Percentiles rank a stretch among this genome's conserved stretches.
These are phyloP conservation scores for Drosophila suboccidentalis DNA, from an alignment of 2,888 invertebrate species.

Conservation along the genomic window DNA sequence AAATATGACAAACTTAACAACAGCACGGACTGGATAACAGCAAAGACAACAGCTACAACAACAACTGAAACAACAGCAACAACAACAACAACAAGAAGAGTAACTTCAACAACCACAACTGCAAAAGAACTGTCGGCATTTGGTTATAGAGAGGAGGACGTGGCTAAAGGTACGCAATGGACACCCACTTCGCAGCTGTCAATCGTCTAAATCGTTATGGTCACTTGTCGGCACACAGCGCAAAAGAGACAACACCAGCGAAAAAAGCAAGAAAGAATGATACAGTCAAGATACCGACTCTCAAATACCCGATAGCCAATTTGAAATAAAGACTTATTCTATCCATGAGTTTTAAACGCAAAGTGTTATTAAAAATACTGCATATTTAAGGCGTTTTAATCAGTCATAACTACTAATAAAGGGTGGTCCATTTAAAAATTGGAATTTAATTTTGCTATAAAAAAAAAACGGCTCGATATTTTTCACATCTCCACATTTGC, in stretches of 20 bases:
- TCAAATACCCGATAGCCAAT: neutral
- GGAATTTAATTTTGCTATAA: too few relatives aligned
- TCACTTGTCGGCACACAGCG: constrained; percentile 59
- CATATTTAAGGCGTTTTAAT: too few relatives aligned
- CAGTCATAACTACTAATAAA: too few relatives aligned
- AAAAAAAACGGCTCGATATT: too few relatives aligned
- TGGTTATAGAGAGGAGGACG: constrained; percentile 32
- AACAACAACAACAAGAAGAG: constrained; percentile 23
- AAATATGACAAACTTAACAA: constrained; percentile 77
- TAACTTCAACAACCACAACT: constrained; percentile 5
- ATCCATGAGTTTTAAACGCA: too few relatives aligned
- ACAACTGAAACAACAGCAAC: constrained; percentile 25
- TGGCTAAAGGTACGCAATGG: constrained; percentile 46
- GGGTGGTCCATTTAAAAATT: too few relatives aligned
- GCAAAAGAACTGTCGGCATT: constrained; percentile 59
- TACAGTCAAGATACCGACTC: neutral
- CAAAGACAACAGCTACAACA: constrained; percentile 52
- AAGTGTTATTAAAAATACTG: too few relatives aligned
- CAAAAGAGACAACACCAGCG: constrained; percentile 6
- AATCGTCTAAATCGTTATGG: constrained; percentile 77
- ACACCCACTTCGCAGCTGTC: constrained; percentile 77
- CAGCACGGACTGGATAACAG: constrained; percentile 66
- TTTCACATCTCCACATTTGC: too few relatives aligned
- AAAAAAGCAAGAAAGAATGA: neutral
- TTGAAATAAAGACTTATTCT: neutral